A percentile compares a stretch with the other conserved stretches of the same genome.
phyloP scores from a whole-genome alignment of 2,797 vertebrate genomes.

The Propithecus perrieri region DNA sequence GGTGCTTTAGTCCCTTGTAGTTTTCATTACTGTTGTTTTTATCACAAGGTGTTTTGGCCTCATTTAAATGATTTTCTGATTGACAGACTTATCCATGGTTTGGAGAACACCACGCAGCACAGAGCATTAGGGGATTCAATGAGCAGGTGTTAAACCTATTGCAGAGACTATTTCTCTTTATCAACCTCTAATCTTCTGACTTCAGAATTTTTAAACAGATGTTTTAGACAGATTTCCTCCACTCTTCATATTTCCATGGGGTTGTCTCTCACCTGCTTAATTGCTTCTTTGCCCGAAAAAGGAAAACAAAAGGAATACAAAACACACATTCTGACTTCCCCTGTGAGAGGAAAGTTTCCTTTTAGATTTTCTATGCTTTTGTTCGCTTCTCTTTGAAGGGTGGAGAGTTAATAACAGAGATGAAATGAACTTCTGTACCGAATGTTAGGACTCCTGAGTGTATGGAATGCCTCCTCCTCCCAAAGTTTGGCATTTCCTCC shows the following conservation, averaged over 20 bases:
- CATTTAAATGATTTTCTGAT: conserved; percentile 57
- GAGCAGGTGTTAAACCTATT: conserved; percentile 61
- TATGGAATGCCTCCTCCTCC: not conserved
- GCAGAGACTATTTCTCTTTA: conserved; percentile 45
- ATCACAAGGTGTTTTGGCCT: not conserved
- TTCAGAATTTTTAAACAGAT: conserved; percentile 69
- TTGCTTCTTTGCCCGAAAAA: conserved; percentile 46
- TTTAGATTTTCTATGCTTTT: not conserved
- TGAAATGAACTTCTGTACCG: not conserved
- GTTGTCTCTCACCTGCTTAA: conserved; percentile 67
- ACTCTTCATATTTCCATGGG: conserved; percentile 48
- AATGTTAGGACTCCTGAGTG: not conserved
- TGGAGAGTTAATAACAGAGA: not conserved
- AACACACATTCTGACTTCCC: not conserved
- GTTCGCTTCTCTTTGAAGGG: conserved; percentile 27
- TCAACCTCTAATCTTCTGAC: conserved; percentile 43
- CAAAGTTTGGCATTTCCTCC: not conserved
- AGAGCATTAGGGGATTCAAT: not conserved
- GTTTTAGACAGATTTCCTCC: conserved; percentile 61
- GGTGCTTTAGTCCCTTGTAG: not conserved
- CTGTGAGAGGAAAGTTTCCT: conserved; percentile 22
- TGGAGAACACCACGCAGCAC: not conserved
- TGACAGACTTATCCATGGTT: conserved; percentile 34
- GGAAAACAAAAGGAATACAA: not conserved
- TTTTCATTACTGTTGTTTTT: conserved; percentile 22